Evolutionary conservation across 2,113 vertebrate genomes (phyloP), one percentile per base, ranked within the genome.

Genomic region (Trematomus loennbergii): DNA sequence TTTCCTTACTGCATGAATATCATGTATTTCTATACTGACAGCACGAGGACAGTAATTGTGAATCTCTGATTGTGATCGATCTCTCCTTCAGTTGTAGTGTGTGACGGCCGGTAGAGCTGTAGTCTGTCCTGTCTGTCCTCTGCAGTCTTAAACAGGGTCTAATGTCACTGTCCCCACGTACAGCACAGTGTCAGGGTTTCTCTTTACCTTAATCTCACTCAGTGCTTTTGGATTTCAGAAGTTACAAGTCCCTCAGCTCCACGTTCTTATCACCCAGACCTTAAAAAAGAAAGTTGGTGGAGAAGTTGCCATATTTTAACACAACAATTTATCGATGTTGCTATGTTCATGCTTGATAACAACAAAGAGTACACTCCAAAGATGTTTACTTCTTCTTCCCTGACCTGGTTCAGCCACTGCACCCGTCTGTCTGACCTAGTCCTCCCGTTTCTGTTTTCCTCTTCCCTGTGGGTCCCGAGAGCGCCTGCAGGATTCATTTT

Each of bases 141-240:
- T 88, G 88, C 89, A 83, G 94, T 94, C 91, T 93, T 92, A 93
- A 95, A 94, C 93, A 93, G 93, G 94, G 93, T 95, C 85, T 86
- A 74, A 70, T 59, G 72, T 91, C 88, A 64, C 55, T n/a, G 33
- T 70, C 84, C 71, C 55, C 86, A 12, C 61, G 83, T 85, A 70
- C 68, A 77, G 76, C 15, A 70, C 68, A 77, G 76, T 17, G 88
- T 91, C 91, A 83, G 90, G 89, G 89, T 87, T 75, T 83, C 79
- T 79, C 78, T 82, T 76, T 75, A 71, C 67, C 80, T 81, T 82
- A 73, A 78, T 66, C 61, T 77, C 75, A 83, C 78, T 83, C 88
- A 40, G 72, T 70, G 80, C 87, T 79, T 78, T 84, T 67, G 82
- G 79, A 67, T 83, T 68, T 78, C 89, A 68, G 78, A 72, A 55